Evolutionary conservation across 2,888 invertebrate species (phyloP).

Genomic region (Lordiphosa fenestrarum): DNA sequence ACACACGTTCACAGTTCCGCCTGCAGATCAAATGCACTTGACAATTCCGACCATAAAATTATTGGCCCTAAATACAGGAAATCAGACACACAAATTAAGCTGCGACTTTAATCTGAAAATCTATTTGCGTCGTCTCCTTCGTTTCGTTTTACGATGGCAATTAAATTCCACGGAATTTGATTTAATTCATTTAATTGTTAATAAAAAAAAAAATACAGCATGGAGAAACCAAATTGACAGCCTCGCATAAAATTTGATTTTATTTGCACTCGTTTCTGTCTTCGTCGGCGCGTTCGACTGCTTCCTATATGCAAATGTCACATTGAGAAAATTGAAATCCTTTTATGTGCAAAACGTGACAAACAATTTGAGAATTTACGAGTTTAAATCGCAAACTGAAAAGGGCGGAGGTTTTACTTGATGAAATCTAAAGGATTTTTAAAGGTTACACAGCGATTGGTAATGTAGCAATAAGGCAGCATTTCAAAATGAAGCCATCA

Average conservation of each 20-base stretch:
- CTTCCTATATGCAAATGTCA: slow-evolving; percentile 60
- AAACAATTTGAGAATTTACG: slow-evolving; percentile 63
- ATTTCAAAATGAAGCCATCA: too few relatives aligned
- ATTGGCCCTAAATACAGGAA: slow-evolving; percentile 20
- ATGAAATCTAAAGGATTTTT: too few relatives aligned
- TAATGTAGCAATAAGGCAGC: too few relatives aligned
- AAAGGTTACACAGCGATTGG: too few relatives aligned
- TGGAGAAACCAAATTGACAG: slow-evolving; percentile 36
- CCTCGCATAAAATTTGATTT: slow-evolving; percentile 61
- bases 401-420: background rate
- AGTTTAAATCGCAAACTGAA: slow-evolving; percentile 8
- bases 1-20: slow-evolving; percentile 11
- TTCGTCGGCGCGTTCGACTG: slow-evolving; percentile 7
- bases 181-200: slow-evolving; percentile 72
- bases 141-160: slow-evolving; percentile 63
- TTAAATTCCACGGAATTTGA: slow-evolving; percentile 66
- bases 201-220: slow-evolving; percentile 51
- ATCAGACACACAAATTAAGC: slow-evolving; percentile 5
- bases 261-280: slow-evolving; percentile 41
- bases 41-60: slow-evolving; percentile 42
- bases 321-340: slow-evolving; percentile 71
- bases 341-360: slow-evolving; percentile 71
- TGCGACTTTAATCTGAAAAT: slow-evolving; percentile 5
- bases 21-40: slow-evolving; percentile 31
- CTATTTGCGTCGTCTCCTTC: slow-evolving; percentile 12